These are phyloP conservation scores for Cephus spinipes DNA, from an alignment of 2,888 invertebrate genomes.

Conservation along the genomic window DNA sequence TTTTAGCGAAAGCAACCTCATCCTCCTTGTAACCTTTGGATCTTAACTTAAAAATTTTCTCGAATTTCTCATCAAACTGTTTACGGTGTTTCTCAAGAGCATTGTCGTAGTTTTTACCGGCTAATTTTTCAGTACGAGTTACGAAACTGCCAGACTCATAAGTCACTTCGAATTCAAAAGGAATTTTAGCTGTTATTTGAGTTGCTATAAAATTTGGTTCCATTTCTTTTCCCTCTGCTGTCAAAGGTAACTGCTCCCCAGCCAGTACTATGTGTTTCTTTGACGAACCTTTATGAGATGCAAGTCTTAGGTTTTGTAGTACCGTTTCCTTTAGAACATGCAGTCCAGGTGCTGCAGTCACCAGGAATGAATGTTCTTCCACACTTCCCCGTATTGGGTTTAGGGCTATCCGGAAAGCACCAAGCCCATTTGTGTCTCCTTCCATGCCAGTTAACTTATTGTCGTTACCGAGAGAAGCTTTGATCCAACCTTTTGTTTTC, in stretches of 20 bases:
- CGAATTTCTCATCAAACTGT: slow-evolving; percentile 83
- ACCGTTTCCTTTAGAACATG: slow-evolving; percentile 82
- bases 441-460: slow-evolving; percentile 71
- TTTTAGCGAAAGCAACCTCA: slow-evolving; percentile 81
- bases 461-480: slow-evolving; percentile 67
- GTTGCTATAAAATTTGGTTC: slow-evolving; percentile 82
- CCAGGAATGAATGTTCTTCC: slow-evolving; percentile 79
- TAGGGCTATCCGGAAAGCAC: slow-evolving; percentile 77
- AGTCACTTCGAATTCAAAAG: slow-evolving; percentile 85
- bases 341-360: slow-evolving; percentile 78
- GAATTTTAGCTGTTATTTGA: slow-evolving; percentile 82
- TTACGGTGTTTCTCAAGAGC: slow-evolving; percentile 72
- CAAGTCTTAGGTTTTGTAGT: slow-evolving; percentile 75
- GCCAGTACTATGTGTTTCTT: slow-evolving; percentile 72
- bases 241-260: slow-evolving; percentile 71
- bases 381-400: slow-evolving; percentile 69
- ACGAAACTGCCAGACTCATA: slow-evolving; percentile 82
- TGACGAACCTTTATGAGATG: slow-evolving; percentile 69
- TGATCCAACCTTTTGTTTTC: slow-evolving; percentile 72
- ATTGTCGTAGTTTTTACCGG: slow-evolving; percentile 76
- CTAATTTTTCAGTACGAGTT: slow-evolving; percentile 70
- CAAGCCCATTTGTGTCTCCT: slow-evolving; percentile 83
- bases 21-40: slow-evolving; percentile 77
- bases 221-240: slow-evolving; percentile 61
- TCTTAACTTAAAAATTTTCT: slow-evolving; percentile 80